Conservation (phyloP, 2,113 vertebrate species). For the Phrynocephalus versicolor region DNA sequence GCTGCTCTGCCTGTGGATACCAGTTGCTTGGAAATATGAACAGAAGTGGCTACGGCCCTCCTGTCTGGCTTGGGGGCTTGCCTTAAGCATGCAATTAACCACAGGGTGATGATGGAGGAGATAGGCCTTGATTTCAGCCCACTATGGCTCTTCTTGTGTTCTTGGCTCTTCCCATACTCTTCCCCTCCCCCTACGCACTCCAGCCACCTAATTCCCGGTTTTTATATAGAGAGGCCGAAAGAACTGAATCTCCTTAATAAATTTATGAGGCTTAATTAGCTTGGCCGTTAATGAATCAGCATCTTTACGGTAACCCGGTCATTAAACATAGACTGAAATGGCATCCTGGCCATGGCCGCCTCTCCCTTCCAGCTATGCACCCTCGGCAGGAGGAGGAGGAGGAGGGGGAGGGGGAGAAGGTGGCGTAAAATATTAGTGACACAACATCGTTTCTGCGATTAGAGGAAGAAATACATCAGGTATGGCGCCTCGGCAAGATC, state of each 20-base stretch:
- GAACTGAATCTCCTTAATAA: slow-evolving; percentile 12
- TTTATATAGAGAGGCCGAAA: neutral
- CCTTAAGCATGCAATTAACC: no score
- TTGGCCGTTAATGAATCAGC: slow-evolving; percentile 38
- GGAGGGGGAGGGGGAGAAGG: neutral
- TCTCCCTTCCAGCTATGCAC: neutral
- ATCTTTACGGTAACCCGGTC: slow-evolving; percentile 17
- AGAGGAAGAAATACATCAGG: slow-evolving; percentile 23
- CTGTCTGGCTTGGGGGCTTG: no score
- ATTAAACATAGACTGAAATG: neutral
- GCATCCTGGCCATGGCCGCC: neutral
- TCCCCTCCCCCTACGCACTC: neutral
- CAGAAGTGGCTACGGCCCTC: neutral
- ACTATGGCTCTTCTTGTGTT: neutral
- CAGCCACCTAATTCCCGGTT: neutral
- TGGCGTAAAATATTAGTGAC: slow-evolving; percentile 21
- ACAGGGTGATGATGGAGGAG: no score
- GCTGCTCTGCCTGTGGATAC: neutral
- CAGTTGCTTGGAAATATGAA: neutral
- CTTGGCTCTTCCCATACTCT: neutral
- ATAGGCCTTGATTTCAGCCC: neutral
- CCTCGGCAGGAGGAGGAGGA: neutral
- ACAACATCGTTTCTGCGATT: slow-evolving; percentile 3
- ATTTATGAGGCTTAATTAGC: slow-evolving; percentile 32
- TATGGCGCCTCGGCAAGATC: neutral